These are phyloP conservation scores for Netelia virgata DNA, from an alignment of 2,888 invertebrate genomes.

Conservation along the genomic window DNA sequence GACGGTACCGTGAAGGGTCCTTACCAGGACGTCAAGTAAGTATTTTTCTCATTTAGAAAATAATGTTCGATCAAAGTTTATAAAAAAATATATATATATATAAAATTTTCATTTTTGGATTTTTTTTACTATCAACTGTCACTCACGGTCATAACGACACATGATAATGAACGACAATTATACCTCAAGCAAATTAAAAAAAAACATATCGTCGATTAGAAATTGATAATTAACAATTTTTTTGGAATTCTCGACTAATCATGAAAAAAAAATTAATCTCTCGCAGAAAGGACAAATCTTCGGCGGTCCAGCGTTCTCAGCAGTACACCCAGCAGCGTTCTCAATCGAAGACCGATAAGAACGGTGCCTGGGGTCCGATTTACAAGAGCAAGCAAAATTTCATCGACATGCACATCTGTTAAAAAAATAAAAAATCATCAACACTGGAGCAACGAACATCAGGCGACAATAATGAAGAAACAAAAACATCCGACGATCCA, in stretches of 20 bases:
- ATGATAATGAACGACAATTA: too few relatives aligned
- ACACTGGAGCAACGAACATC: slow-evolving; percentile 20
- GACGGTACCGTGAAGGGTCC: slow-evolving; percentile 76
- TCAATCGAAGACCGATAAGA: slow-evolving; percentile 80
- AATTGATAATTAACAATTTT: too few relatives aligned
- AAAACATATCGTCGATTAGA: too few relatives aligned
- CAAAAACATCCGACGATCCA: slow-evolving; percentile 33
- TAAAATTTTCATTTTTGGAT: neutral
- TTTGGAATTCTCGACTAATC: too few relatives aligned
- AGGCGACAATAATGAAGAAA: neutral
- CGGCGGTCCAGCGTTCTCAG: slow-evolving; percentile 78
- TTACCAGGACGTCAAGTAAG: slow-evolving; percentile 78
- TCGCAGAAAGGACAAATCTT: slow-evolving; percentile 80
- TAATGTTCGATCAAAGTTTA: too few relatives aligned
- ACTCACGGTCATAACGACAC: too few relatives aligned
- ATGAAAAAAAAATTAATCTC: slow-evolving; percentile 13
- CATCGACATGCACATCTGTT: slow-evolving; percentile 90
- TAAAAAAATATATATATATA: too few relatives aligned
- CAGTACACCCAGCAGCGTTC: slow-evolving; percentile 79
- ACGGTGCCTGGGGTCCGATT: slow-evolving; percentile 90
- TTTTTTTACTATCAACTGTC: too few relatives aligned
- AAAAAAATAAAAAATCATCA: slow-evolving; percentile 71
- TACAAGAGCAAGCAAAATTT: slow-evolving; percentile 92
- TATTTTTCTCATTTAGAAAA: slow-evolving; percentile 24
- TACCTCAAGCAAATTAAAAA: too few relatives aligned